Conservation (phyloP, 2,888 invertebrate species). For the Torymus aiolomorphi region DNA sequence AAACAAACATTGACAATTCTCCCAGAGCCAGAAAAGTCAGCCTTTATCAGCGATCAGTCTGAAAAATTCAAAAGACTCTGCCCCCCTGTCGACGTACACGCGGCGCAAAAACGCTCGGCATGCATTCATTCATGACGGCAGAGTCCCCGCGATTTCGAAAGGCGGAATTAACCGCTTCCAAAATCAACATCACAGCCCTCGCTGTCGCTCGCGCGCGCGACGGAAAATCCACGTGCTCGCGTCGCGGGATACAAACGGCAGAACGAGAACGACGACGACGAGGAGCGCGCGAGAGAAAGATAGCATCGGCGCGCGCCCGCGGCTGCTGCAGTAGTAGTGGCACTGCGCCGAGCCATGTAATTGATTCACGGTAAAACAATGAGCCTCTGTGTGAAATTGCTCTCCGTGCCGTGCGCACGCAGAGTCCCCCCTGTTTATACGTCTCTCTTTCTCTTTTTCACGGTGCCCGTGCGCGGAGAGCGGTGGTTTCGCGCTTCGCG, state of each 20-base stretch:
- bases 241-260: constrained; percentile 4
- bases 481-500: constrained; percentile 13
- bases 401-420: constrained; percentile 41
- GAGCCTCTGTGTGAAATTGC: constrained; percentile 68
- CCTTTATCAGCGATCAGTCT: no score
- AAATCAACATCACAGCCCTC: constrained; percentile 29
- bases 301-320: constrained; percentile 66
- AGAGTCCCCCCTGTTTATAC: constrained; percentile 43
- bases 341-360: constrained; percentile 70
- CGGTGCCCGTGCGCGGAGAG: no score
- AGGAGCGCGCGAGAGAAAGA: constrained; percentile 54
- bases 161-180: constrained; percentile 33
- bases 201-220: neutral
- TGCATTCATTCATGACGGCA: constrained; percentile 5
- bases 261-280: neutral
- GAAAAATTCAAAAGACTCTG: no score
- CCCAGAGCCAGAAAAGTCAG: no score
- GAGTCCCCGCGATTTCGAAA: constrained; percentile 19
- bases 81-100: no score
- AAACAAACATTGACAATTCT: no score
- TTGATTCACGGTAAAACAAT: constrained; percentile 73
- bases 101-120: neutral
- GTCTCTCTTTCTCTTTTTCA: constrained; percentile 21
- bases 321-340: constrained; percentile 10
- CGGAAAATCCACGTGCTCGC: constrained; percentile 31